Evolutionary conservation across 2,888 invertebrate genomes (phyloP).

Genomic region (Lydus trimaculatus): DNA sequence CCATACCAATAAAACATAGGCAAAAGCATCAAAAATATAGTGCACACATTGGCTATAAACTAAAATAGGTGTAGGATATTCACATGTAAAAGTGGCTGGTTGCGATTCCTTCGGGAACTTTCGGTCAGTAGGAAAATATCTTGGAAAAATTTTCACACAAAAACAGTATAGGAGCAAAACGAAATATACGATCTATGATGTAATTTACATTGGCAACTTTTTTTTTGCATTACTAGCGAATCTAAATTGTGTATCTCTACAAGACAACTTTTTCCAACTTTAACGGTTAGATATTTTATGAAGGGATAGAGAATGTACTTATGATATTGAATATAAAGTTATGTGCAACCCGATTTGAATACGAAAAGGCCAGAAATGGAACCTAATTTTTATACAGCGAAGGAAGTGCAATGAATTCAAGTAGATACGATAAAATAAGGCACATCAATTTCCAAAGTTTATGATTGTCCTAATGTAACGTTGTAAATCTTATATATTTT

Average conservation of each 20-base stretch:
- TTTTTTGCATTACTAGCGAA: neutral
- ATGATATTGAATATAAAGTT: conserved; percentile 56
- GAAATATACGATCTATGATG: neutral
- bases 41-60: conserved; percentile 53
- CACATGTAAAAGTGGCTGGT: conserved; percentile 45
- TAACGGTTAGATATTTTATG: conserved; percentile 35
- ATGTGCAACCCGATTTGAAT: conserved; percentile 54
- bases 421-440: conserved; percentile 33
- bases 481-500: conserved; percentile 23
- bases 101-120: conserved; percentile 49
- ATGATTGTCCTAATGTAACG: conserved; percentile 31
- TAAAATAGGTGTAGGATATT: conserved; percentile 53
- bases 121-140: conserved; percentile 9
- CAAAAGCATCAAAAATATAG: conserved; percentile 55
- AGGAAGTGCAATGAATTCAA: neutral
- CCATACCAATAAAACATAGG: conserved; percentile 55
- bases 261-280: conserved; percentile 27
- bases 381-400: conserved; percentile 44
- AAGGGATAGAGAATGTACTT: conserved; percentile 42
- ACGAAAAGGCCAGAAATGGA: conserved; percentile 50
- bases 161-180: neutral
- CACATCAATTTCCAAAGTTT: conserved; percentile 34
- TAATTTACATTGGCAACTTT: neutral
- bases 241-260: neutral
- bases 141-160: neutral